Evolutionary conservation across 2,113 vertebrate genomes (phyloP).

Genomic region (Ailurus styani): DNA sequence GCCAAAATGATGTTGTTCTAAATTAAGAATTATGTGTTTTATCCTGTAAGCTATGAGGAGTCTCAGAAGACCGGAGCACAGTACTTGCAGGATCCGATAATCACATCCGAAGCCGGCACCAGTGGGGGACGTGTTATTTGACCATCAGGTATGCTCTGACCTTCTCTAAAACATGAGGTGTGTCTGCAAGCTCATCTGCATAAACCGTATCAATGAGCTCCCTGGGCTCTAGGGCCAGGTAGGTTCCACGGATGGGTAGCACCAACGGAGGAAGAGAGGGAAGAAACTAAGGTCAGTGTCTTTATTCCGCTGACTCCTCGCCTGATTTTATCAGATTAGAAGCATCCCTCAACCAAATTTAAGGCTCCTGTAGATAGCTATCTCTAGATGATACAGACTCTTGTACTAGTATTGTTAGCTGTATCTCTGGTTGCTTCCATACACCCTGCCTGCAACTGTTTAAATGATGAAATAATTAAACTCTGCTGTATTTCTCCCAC

Average conservation of each 20-base stretch:
- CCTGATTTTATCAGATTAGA: background rate
- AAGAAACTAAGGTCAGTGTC: accelerated
- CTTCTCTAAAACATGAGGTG: background rate
- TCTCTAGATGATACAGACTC: accelerated
- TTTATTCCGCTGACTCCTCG: background rate
- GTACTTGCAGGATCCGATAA: accelerated
- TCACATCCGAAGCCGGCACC: background rate
- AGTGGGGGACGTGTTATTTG: too few relatives aligned
- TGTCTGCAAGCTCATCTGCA: background rate
- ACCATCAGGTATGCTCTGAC: background rate
- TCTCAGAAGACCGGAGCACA: background rate
- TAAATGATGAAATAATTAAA: background rate
- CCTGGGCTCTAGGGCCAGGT: accelerated
- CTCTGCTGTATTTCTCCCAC: background rate
- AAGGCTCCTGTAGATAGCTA: background rate
- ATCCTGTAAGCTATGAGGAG: background rate
- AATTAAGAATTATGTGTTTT: background rate
- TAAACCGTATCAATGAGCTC: background rate
- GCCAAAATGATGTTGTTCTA: background rate
- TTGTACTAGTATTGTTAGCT: accelerated
- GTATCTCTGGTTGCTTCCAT: background rate
- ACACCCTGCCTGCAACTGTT: background rate
- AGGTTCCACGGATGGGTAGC: too few relatives aligned
- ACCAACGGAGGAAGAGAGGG: background rate
- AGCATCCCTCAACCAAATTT: background rate